Conservation (phyloP, 2,113 vertebrate species). For the Cololabis saira region DNA sequence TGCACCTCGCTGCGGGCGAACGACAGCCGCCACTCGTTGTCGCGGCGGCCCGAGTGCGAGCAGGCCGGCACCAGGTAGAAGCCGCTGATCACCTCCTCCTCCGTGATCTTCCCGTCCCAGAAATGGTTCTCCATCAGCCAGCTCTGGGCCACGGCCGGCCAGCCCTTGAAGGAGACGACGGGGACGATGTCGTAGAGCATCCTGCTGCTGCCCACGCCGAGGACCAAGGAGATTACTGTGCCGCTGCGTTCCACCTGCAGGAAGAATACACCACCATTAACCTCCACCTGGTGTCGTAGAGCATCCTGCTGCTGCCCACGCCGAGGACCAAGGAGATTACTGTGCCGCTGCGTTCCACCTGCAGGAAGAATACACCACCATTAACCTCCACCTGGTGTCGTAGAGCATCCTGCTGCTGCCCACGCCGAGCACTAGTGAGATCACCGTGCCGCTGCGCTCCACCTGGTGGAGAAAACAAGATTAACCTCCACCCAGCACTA, state of each 20-base stretch:
- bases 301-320: constrained; percentile 96
- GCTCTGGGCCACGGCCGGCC: constrained; percentile 96
- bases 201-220: constrained; percentile 95
- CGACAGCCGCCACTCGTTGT: constrained; percentile 97
- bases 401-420: constrained; percentile 97
- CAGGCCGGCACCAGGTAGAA: constrained; percentile 96
- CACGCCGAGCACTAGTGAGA: constrained; percentile 93
- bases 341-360: constrained; percentile 91
- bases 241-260: constrained; percentile 92
- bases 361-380: no score
- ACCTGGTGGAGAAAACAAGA: no score
- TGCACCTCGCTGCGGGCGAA: constrained; percentile 98
- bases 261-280: no score
- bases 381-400: no score
- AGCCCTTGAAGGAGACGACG: constrained; percentile 97
- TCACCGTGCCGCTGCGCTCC: constrained; percentile 91
- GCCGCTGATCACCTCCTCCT: constrained; percentile 97
- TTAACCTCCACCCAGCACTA: no score
- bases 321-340: constrained; percentile 93
- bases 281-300: no score
- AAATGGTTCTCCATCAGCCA: constrained; percentile 99
- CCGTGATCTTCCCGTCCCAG: constrained; percentile 98
- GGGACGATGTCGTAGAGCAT: constrained; percentile 97
- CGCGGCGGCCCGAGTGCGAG: constrained; percentile 90
- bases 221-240: constrained; percentile 92